Evolutionary conservation across 2,113 vertebrate species (phyloP), one percentile per base, ranked within the genome.

Genomic region (Neofelis nebulosa): DNA sequence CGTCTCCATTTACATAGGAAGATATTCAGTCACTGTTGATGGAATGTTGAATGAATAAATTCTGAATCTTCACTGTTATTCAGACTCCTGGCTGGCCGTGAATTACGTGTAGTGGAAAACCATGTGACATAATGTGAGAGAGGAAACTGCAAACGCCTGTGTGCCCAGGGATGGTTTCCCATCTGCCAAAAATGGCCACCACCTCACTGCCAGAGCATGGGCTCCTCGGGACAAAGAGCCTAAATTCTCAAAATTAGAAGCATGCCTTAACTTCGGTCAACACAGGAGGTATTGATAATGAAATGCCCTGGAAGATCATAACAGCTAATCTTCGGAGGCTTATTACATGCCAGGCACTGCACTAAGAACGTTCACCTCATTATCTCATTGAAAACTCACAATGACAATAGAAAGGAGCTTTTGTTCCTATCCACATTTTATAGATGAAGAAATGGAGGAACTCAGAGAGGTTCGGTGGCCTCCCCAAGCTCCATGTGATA

Each of bases 11-110:
- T 96, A 71, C 33, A 95, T 45, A 45, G 95, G 45, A 71, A 94
- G 92, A 86, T 16, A 86, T 82, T 88, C 86, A 65, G 21, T 50
- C 41, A 65, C 73, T 68, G 57, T 78, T 95, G 88, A 79, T 84
- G 63, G 63, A 73, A 91, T 79, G 88, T 15, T 86, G 78, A 95
- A 85, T 87, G 45, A 65, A 93, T 85, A 87, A 29, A 94, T 91
- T 78, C 81, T 82, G 89, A 91, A 86, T 82, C 66, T 14, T 73
- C 78, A n/a, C 95, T 94, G 50, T 52, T 78, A 61, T 85, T 82
- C 93, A 95, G 80, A 48, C 52, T 95, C 65, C 89, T 50, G 50
- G 57, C 65, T 91, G 63, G 61, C 57, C 21, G 0, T 31, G 31
- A 73, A 48, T 87, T 89, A 50, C 11, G 36, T 55, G 66, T 41